phyloP scores from a whole-genome alignment of 2,113 vertebrate genomes.

The Rhabdomys dilectus region DNA sequence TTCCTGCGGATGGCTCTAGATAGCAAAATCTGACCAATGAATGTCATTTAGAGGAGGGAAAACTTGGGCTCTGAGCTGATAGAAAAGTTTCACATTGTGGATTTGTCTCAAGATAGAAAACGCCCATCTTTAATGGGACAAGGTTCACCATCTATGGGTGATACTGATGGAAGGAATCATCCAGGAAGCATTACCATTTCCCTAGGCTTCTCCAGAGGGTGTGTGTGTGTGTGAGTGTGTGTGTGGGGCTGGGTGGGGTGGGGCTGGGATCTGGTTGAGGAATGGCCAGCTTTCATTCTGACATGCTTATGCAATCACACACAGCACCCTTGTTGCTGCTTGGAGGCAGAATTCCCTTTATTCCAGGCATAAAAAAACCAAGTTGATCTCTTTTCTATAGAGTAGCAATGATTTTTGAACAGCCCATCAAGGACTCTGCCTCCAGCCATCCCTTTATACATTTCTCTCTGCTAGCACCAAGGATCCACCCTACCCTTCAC shows the following conservation, averaged over 20 bases:
- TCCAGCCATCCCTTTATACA: neutral
- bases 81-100: neutral
- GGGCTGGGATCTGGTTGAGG: neutral
- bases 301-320: neutral
- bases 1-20: neutral
- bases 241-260: neutral
- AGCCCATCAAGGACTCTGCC: neutral
- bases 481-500: neutral
- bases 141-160: neutral
- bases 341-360: neutral
- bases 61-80: neutral
- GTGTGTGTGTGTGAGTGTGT: neutral
- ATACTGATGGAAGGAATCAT: neutral
- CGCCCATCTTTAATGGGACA: neutral
- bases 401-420: neutral
- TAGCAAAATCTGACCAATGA: neutral
- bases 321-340: rapidly evolving
- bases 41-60: neutral
- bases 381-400: neutral
- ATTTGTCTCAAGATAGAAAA: neutral
- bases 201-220: neutral
- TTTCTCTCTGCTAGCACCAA: neutral
- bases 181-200: neutral
- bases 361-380: too few species aligned
- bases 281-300: neutral